Conservation (phyloP, 2,797 vertebrate species). For the Atherinosoma microstoma region DNA sequence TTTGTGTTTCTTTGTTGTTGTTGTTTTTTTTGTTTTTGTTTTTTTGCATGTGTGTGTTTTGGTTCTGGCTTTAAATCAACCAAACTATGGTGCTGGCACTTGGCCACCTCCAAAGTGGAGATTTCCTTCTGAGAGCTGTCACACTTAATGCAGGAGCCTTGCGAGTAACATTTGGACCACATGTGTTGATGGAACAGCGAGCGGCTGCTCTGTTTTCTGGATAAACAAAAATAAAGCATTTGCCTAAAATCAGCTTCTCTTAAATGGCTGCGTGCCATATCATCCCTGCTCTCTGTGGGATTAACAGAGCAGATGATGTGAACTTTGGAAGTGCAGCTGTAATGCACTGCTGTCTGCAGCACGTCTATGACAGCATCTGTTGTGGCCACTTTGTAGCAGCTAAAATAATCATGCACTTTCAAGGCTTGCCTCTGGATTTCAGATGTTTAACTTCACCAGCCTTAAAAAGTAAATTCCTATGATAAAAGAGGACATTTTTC, state of each 20-base stretch:
- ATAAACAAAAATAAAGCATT: conserved; percentile 11
- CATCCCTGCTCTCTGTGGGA: conserved; percentile 26
- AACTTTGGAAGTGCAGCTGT: conserved; percentile 22
- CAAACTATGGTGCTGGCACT: neutral
- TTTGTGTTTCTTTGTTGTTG: too few species aligned
- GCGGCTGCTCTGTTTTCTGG: conserved; percentile 1
- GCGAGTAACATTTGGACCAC: conserved; percentile 11
- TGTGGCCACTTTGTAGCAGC: neutral
- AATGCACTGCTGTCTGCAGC: neutral
- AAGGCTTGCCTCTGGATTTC: neutral
- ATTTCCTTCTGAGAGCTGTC: neutral
- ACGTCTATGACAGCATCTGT: neutral
- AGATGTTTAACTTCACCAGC: neutral
- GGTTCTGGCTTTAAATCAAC: neutral
- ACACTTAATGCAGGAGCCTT: neutral
- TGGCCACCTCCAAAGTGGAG: neutral
- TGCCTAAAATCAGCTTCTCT: conserved; percentile 23
- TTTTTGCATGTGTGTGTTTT: neutral
- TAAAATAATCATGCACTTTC: neutral
- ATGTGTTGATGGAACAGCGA: conserved; percentile 3
- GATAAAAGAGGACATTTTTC: conserved; percentile 1
- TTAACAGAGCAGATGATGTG: conserved; percentile 39
- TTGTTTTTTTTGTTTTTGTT: too few species aligned
- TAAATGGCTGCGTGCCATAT: conserved; percentile 18
- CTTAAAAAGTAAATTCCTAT: neutral